Base-by-base conservation (phyloP, 35 echinoderm and acorn worm species). In the Holothuria glaberrima region DNA sequence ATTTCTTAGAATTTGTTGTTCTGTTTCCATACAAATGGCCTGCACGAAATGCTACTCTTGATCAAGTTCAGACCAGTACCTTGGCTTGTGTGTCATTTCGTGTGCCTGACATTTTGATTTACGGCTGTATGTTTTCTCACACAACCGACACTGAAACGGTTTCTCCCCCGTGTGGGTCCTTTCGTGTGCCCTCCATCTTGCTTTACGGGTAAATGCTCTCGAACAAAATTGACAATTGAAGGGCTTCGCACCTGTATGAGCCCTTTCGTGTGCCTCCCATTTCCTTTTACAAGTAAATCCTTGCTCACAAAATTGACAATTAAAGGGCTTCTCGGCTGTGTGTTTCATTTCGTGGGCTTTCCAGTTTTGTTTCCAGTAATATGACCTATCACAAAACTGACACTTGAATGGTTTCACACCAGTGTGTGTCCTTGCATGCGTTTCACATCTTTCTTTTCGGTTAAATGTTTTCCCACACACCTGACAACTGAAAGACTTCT, bases 151-250 rank as follows among this genome's bases (percentile, higher is more conserved):
- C 48, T 82, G 46, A 9, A 58, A 60, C 0, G 79, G 86, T 20
- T 36, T 88, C 19, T 88, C 31, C 5, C 86, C 86, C 0, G 86
- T 88, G 48, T 88, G 86, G 13, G 72, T 73, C 46, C 38, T 68
- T 58, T 71, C 86, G 54, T 88, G 86, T 50, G 71, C 45, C 3
- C n/a, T 36, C 12, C 71, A 36, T 3, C 25, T 71, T 14, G 64
- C 86, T 35, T 52, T 75, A 13, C 63, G 46, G 14, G 31, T n/a
- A 29, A 69, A 88, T 31, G 38, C 46, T 17, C 72, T 88, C 13
- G 64, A 34, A 56, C 86, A 88, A 34, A 41, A 56, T 6, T 17
- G 45, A 58, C 86, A 88, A 41, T 88, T 68, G 44, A 71, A 88
- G 16, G 79, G 79, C 22, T 32, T 56, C 30, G 54, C 79, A 19